Evolutionary conservation across 30 jellyfish, hydroid and myxozoan genomes (phyloP), one percentile per base, ranked within the genome.

Genomic region (Pseudorhiza aurosa): DNA sequence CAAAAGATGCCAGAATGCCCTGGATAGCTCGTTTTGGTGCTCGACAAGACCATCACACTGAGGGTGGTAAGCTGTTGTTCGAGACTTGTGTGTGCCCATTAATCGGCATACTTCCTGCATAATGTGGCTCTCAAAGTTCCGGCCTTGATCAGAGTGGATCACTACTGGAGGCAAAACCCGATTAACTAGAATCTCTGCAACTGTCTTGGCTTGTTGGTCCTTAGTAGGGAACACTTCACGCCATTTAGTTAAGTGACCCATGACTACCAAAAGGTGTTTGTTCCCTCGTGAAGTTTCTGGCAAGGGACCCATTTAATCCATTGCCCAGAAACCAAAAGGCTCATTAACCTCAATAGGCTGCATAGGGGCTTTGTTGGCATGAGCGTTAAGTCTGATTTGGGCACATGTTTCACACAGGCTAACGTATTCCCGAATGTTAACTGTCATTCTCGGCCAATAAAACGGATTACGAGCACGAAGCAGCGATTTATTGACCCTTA

Each of bases 251-350:
- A 81, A 81, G 37, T 81, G 81, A 55, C 68, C 85, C 80, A 58
- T 69, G 68, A 73, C 75, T n/a, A 85, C 96, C 12, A 75, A 75
- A 0, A 85, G 18, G 65, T 85, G 87, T 35, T 74, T 85, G 46
- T 85, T 85, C 35, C 96, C 90, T 60, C 26, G 42, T 21, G 76
- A 21, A 31, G 96, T 67, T 42, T 43, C 74, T 8, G 90, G 96
- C 35, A 87, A 51, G 68, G 96, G 87, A 0, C 83, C 93, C 87
- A 68, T 75, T 25, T 69, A 84, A 36, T 65, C 91, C 75, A 75
- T 47, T 0, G 88, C 84, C 80, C 82, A 44, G 44, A 67, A 58
- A 27, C 22, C 83, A 28, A 76, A 53, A 4, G 96, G 96, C 27
- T 45, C 92, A 33, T 55, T 65, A 15, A 87, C 93, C 0, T 77